A percentile compares a stretch with the other conserved stretches of the same genome.
Conservation (phyloP, 2,797 vertebrate species). For the Vespertilio murinus region DNA sequence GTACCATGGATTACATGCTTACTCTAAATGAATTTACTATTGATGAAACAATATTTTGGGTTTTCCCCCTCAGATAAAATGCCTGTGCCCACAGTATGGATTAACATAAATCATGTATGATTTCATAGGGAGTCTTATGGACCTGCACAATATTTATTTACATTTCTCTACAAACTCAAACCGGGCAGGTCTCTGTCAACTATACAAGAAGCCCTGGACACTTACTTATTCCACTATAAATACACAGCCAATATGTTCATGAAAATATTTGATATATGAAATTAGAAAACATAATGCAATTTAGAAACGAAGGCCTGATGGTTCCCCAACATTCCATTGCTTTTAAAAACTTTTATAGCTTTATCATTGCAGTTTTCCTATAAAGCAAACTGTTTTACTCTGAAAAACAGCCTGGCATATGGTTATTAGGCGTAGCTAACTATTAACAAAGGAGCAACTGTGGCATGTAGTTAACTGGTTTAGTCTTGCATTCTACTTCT, state of each 20-base stretch:
- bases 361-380: neutral
- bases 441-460: neutral
- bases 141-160: neutral
- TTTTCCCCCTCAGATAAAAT: neutral
- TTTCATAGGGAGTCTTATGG: neutral
- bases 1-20: neutral
- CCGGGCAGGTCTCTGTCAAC: neutral
- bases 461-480: neutral
- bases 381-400: neutral
- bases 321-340: neutral
- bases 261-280: conserved; percentile 15
- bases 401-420: neutral
- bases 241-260: neutral
- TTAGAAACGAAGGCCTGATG: neutral
- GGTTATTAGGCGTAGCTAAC: neutral
- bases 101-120: neutral
- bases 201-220: neutral
- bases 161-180: neutral
- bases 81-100: neutral
- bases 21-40: neutral
- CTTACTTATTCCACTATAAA: neutral
- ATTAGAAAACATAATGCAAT: neutral
- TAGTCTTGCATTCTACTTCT: neutral
- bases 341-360: conserved; percentile 5
- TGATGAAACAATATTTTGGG: neutral